These are phyloP conservation scores for Perca schrenkii DNA, from an alignment of 2,113 vertebrate species.

Conservation along the genomic window DNA sequence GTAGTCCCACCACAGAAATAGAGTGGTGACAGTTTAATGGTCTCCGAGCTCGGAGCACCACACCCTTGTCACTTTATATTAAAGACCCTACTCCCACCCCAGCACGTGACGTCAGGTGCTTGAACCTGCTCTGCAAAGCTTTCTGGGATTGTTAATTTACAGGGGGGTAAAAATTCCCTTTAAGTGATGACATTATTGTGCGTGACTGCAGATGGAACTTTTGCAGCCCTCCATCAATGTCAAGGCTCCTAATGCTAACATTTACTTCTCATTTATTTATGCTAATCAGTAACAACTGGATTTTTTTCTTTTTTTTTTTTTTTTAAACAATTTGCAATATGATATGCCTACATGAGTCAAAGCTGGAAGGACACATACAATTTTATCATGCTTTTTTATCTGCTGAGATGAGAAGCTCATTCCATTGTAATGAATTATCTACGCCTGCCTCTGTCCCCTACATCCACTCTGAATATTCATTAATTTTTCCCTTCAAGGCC, in stretches of 20 bases:
- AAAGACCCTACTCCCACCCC: conserved; percentile 65
- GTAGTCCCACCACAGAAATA: conserved; percentile 68
- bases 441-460: conserved; percentile 49
- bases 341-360: conserved; percentile 64
- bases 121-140: conserved; percentile 60
- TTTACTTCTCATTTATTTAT: conserved; percentile 78
- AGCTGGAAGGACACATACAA: conserved; percentile 48
- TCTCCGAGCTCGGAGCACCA: conserved; percentile 70
- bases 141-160: conserved; percentile 61
- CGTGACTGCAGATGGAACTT: conserved; percentile 73
- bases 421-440: conserved; percentile 58
- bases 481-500: conserved; percentile 63
- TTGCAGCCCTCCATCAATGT: conserved; percentile 51
- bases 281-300: conserved; percentile 76
- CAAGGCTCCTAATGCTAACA: conserved; percentile 61
- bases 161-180: conserved; percentile 52
- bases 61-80: conserved; percentile 75
- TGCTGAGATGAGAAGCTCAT: conserved; percentile 53
- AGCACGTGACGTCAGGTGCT: conserved; percentile 74
- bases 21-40: conserved; percentile 83
- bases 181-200: conserved; percentile 67
- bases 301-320: background rate
- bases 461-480: conserved; percentile 62
- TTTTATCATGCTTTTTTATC: conserved; percentile 50
- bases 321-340: conserved; percentile 42